Evolutionary conservation across 2,888 invertebrate genomes (phyloP), one percentile per base, ranked within the genome.

Genomic region (Sclerodermus sp.): DNA sequence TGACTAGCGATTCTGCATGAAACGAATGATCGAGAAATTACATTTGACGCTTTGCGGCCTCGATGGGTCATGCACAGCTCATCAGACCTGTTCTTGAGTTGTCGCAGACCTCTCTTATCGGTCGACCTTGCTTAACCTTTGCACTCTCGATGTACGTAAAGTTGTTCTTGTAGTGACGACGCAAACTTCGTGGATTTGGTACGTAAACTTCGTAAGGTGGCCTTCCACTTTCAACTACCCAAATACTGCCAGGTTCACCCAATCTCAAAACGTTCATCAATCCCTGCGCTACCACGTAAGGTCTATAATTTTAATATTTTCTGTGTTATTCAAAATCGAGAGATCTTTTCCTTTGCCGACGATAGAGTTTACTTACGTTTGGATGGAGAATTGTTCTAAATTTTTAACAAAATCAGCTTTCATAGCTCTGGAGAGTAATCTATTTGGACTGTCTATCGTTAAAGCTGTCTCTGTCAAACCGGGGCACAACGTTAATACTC

Each of bases 391-490:
- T 37, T 71, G 66, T 29, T 75, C 75, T 9, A 75, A 66, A 45
- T 67, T 74, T 39, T 74, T 75, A 1, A 75, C 74, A 34, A 75
- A 75, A 42, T 75, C 75, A 0, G 74, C 75, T 40, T 75, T 75
- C 75, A 75, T 75, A 1, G 74, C 70, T 49, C 75, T 49, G 2
- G 75, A 75, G 1, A 71, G 54, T 9, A 74, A 57, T 42, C 68
- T 70, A 47, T 76, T 74, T 1, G 75, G 71, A 30, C 74, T 71
- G 50, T 75, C 66, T 38, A 68, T 67, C 8, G 73, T 68, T 9
- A 78, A 57, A 0, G 72, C 71, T 0, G 79, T 79, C 43, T 76
- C 73, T 1, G 79, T 79, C 17, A 76, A 56, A 2, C 79, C 79
- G 0, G 80, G 79, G 49, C 79, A 79, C 15, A 80, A 52, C 0